Evolutionary conservation across 2,888 invertebrate genomes (phyloP), one percentile per base, ranked within the genome.

Genomic region (Cremastinae sp.): DNA sequence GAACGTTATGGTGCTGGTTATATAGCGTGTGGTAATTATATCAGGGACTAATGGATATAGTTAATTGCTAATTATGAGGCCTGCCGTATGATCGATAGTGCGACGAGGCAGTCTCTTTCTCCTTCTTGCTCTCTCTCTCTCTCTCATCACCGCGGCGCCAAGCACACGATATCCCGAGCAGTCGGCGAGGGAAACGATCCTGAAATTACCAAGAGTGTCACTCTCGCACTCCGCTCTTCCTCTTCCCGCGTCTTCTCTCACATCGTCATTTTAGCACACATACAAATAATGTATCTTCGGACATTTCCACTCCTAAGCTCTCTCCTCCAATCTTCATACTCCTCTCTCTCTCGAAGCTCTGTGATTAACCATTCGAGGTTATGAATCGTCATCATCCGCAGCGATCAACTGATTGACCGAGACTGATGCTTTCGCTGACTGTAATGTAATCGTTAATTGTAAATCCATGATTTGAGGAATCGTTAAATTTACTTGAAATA

Each of bases 1-100:
- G 61, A 55, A 53, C 70, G 62, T 61, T 62, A 70, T 55, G 53
- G 61, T 56, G 20, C 53, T 43, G 49, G 70, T 70, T 70, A 77
- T 85, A 84, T 84, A 87, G 85, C 87, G 88, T 86, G 86, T 86
- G 87, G 86, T 89, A 89, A 89, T 89, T 88, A 89, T 89, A 89
- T 89, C 88, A 88, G 85, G 83, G 86, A 88, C 89, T 89, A 89
- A 89, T 89, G 89, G 89, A 88, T 89, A 89, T 88, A 89, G 88
- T 89, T 89, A 89, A 89, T 89, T 89, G 88, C 89, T 89, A 89
- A 89, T 89, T 89, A 89, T 89, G 88, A 88, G 87, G 86, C 89
- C 87, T 87, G 87, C 87, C 87, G 85, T 88, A 89, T 89, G 89
- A 89, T 89, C 89, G 89, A 89, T 89, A 89, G 86, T 84, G 81